Base-by-base conservation (phyloP, 1,140 invertebrate genomes). In the Tyrophagus putrescentiae region DNA sequence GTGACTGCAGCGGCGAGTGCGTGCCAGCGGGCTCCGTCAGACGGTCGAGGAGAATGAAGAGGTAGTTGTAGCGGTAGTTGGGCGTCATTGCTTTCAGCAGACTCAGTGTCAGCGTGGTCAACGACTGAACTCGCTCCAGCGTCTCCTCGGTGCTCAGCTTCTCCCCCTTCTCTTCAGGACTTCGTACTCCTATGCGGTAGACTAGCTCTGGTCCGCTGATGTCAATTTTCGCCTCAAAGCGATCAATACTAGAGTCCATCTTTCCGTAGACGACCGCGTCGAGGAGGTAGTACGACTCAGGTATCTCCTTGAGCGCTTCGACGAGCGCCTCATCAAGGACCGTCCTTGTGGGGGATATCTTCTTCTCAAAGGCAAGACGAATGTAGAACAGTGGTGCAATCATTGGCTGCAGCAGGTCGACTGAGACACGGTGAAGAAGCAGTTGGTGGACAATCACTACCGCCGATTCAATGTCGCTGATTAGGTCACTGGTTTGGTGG, bases 341-440 rank as follows among this genome's bases (percentile, higher is more conserved):
- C 21, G 25, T 31, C n/a, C 39, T 25, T 18, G 25, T 54, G 32
- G 13, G 52, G 39, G 18, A 18, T 13, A 27, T 54, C 11, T 1
- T 11, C 3, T 27, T 54, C 27, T 54, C 52, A 54, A 54, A 54
- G 9, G n/a, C 4, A 31, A 32, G 39, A 34, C 52, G 1, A 3
- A 54, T 13, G 25, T 31, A 54, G 25, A 54, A 54, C 11, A 54
- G n/a, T 32, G 52, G 13, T 9, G 52, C 13, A 31, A 54, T 34
- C n/a, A 54, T 34, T 9, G 32, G 3, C 4, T 9, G 11, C 27
- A 54, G 21, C 4, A 34, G n/a, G 3, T 27, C 3, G 11, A 31
- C 11, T 18, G 31, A 28, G 39, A 27, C 13, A 18, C 52, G 25
- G 4, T 13, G 3, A 2, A 27, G 39, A 13, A 54, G 13, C 28